Evolutionary conservation across 2,797 vertebrate genomes (phyloP).

Genomic region (Rhincodon typus): DNA sequence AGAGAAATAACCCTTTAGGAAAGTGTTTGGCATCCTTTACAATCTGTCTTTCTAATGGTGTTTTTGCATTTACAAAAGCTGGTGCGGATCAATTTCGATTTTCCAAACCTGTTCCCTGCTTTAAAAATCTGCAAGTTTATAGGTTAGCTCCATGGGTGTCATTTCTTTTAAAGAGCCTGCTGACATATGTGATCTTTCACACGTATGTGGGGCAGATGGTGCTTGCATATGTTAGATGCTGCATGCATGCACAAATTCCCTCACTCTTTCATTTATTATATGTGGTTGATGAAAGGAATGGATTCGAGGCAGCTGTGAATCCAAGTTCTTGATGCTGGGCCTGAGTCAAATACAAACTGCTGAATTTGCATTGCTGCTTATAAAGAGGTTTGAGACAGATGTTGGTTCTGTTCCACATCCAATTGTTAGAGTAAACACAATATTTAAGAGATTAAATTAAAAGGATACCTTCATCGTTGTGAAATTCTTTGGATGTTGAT

Average conservation of each 20-base stretch:
- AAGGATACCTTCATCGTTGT: background rate
- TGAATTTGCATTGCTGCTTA: background rate
- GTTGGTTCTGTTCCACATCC: background rate
- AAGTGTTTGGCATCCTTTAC: background rate
- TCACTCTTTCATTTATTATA: slow-evolving; percentile 26
- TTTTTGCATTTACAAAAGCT: slow-evolving; percentile 8
- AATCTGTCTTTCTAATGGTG: background rate
- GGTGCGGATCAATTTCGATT: slow-evolving; percentile 8
- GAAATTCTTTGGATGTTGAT: background rate
- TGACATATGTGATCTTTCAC: slow-evolving; percentile 35
- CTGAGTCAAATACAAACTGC: background rate
- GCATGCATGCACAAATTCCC: slow-evolving; percentile 27
- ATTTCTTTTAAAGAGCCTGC: slow-evolving; percentile 11
- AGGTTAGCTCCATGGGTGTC: slow-evolving; percentile 21
- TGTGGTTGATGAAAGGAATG: background rate
- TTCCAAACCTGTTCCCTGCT: slow-evolving; percentile 8
- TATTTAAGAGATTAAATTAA: background rate
- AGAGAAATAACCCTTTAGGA: background rate
- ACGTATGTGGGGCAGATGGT: slow-evolving; percentile 32
- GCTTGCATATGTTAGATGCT: slow-evolving; percentile 27
- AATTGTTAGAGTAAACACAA: background rate
- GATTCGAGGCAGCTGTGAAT: slow-evolving; percentile 24
- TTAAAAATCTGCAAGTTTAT: slow-evolving; percentile 23
- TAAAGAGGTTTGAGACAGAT: background rate
- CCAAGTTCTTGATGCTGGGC: slow-evolving; percentile 7